Conservation (phyloP, 2,797 vertebrate species). For the Chrysocyon brachyurus region DNA sequence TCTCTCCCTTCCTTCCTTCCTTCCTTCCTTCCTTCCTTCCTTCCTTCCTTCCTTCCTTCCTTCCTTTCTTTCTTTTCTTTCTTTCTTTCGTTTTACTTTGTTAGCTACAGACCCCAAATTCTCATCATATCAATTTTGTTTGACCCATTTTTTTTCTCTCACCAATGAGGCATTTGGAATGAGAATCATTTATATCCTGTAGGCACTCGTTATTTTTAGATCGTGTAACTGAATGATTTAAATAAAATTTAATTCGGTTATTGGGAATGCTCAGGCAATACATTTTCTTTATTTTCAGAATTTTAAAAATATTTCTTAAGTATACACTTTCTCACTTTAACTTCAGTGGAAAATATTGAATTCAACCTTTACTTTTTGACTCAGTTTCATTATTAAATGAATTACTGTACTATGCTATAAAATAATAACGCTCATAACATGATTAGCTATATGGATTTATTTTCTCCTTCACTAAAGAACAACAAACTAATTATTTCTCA, state of each 20-base stretch:
- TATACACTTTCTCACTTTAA: slow-evolving; percentile 33
- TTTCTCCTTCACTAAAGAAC: not conserved
- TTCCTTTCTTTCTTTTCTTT: not conserved
- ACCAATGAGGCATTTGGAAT: slow-evolving; percentile 13
- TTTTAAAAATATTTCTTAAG: slow-evolving; percentile 52
- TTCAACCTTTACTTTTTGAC: slow-evolving; percentile 42
- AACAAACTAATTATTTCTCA: slow-evolving; percentile 27
- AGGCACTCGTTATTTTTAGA: slow-evolving; percentile 40
- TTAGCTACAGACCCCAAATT: slow-evolving; percentile 1
- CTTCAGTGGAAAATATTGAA: not conserved
- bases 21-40: not conserved
- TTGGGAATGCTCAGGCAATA: not conserved
- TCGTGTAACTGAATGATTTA: not conserved
- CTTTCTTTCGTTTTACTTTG: not conserved
- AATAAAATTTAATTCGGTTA: slow-evolving; percentile 40
- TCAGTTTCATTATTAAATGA: slow-evolving; percentile 45
- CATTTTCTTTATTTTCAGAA: slow-evolving; percentile 51
- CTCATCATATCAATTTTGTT: slow-evolving; percentile 23
- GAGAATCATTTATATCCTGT: not conserved
- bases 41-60: not conserved
- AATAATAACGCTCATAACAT: slow-evolving; percentile 1
- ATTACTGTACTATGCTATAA: not conserved
- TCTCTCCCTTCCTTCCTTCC: not conserved
- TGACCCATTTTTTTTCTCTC: not conserved
- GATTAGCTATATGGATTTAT: not conserved